phyloP scores from a whole-genome alignment of 2,888 invertebrate genomes.

The Tenthredo livida region DNA sequence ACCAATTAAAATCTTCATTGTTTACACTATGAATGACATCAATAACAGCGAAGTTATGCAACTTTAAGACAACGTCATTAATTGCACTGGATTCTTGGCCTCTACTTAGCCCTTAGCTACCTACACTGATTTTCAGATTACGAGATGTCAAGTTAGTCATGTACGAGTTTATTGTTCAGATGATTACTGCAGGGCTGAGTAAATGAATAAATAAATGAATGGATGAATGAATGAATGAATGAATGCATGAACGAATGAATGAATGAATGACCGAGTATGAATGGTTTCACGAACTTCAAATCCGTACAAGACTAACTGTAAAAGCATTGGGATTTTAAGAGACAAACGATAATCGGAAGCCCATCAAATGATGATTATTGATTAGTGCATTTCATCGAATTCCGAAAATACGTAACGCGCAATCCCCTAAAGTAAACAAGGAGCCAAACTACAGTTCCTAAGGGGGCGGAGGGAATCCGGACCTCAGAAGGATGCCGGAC shows the following conservation, averaged over 20 bases:
- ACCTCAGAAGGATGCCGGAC: slow-evolving; percentile 59
- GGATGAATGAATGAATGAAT: neutral
- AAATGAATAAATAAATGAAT: neutral
- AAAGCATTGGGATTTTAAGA: neutral
- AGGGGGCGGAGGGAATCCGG: slow-evolving; percentile 31
- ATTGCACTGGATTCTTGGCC: slow-evolving; percentile 6
- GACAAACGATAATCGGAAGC: neutral
- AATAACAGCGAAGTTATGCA: slow-evolving; percentile 12
- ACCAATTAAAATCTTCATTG: slow-evolving; percentile 30
- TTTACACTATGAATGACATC: slow-evolving; percentile 14
- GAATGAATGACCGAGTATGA: slow-evolving; percentile 15
- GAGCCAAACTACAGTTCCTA: slow-evolving; percentile 8
- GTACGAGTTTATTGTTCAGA: slow-evolving; percentile 7
- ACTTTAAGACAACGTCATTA: neutral
- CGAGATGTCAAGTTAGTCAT: neutral
- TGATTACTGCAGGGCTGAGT: neutral
- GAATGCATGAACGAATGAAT: neutral
- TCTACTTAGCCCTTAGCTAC: neutral
- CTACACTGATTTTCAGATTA: slow-evolving; percentile 10
- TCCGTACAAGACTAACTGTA: neutral
- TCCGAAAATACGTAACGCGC: slow-evolving; percentile 10
- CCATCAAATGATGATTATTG: neutral
- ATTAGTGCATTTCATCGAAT: neutral
- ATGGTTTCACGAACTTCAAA: neutral
- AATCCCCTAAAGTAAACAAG: slow-evolving; percentile 12